Conservation (phyloP, 2,113 vertebrate species). For the Mellivora capensis region DNA sequence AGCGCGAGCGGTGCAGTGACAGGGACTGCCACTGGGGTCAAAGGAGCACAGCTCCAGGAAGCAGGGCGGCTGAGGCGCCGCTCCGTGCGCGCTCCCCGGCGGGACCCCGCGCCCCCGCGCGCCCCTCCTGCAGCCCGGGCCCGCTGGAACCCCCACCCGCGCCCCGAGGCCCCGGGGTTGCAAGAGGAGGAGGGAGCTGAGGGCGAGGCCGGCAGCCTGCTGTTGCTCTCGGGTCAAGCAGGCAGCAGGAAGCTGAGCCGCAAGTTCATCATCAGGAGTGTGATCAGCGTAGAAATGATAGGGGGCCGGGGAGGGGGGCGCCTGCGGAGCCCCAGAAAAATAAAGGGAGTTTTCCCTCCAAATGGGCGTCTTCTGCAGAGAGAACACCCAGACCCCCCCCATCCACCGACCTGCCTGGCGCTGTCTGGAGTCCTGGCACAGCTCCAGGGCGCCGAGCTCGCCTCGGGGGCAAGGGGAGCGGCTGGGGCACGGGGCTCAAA, state of each 20-base stretch:
- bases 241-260: constrained; percentile 68
- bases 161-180: constrained; percentile 40
- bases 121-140: constrained; percentile 77
- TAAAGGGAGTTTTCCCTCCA: constrained; percentile 45
- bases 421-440: constrained; percentile 56
- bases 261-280: constrained; percentile 67
- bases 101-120: constrained; percentile 63
- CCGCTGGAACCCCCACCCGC: constrained; percentile 63
- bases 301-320: background rate
- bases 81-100: constrained; percentile 62
- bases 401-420: constrained; percentile 51
- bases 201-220: constrained; percentile 67
- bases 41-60: constrained; percentile 92
- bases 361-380: constrained; percentile 51
- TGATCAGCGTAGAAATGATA: constrained; percentile 57
- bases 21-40: constrained; percentile 94
- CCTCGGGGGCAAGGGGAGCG: background rate
- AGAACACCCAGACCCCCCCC: constrained; percentile 41
- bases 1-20: constrained; percentile 87
- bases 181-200: constrained; percentile 26
- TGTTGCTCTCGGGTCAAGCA: constrained; percentile 66
- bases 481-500: background rate
- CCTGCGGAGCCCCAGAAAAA: constrained; percentile 17
- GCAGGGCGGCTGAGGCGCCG: constrained; percentile 79
- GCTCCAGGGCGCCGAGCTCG: constrained; percentile 31